Percentiles rank a stretch among this genome's conserved stretches.
Conservation (phyloP, 2,888 invertebrate genomes). For the Cantharis rufa region DNA sequence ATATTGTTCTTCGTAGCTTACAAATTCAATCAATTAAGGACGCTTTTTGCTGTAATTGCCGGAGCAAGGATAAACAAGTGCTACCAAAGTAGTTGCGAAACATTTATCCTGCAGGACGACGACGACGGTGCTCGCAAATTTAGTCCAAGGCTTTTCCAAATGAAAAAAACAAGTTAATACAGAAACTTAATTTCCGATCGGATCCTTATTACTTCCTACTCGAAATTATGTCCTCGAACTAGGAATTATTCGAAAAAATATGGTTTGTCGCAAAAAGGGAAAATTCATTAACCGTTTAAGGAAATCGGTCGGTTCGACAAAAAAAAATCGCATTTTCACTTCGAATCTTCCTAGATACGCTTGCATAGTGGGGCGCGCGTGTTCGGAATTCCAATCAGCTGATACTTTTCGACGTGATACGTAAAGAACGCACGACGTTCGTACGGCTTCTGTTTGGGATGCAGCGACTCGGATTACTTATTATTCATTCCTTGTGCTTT, state of each 20-base stretch:
- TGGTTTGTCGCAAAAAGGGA: too few species aligned
- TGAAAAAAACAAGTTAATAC: neutral
- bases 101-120: constrained; percentile 9
- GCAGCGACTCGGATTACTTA: constrained; percentile 23
- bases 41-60: constrained; percentile 22
- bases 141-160: constrained; percentile 2
- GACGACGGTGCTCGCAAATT: neutral
- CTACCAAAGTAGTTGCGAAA: constrained; percentile 8
- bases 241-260: too few species aligned
- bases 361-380: constrained; percentile 16
- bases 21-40: constrained; percentile 29
- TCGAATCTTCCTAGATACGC: constrained; percentile 4
- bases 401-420: constrained; percentile 20
- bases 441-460: constrained; percentile 13
- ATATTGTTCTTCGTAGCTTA: constrained; percentile 19
- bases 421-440: constrained; percentile 6
- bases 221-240: neutral
- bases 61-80: constrained; percentile 19
- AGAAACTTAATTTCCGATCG: neutral
- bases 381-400: constrained; percentile 22
- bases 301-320: constrained; percentile 9
- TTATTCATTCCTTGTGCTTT: constrained; percentile 24
- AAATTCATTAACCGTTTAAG: constrained; percentile 21
- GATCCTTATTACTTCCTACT: neutral
- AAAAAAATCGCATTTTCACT: constrained; percentile 23